These are phyloP conservation scores for Aeoliscus strigatus DNA, from an alignment of 2,797 vertebrate genomes.

Conservation along the genomic window DNA sequence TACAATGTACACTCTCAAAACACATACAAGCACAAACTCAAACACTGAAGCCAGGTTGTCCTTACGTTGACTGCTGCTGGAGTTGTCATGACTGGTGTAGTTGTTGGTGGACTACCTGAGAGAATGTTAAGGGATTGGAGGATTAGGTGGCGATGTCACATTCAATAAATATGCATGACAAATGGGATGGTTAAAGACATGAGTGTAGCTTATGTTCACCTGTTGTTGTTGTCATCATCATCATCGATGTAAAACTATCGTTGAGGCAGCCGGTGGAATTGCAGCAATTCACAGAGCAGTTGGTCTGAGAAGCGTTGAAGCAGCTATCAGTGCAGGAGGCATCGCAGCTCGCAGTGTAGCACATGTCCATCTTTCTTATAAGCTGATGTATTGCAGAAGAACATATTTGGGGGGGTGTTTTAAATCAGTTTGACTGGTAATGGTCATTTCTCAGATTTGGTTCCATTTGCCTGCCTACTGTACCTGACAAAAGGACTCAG, in stretches of 20 bases:
- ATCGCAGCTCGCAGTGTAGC: constrained; percentile 68
- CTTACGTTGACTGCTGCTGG: constrained; percentile 8
- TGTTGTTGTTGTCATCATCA: constrained; percentile 42
- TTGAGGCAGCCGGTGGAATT: constrained; percentile 67
- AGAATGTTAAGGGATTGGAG: background rate
- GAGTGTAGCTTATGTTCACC: constrained; percentile 38
- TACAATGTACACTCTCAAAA: constrained; percentile 1
- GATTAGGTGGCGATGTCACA: too few species aligned
- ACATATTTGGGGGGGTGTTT: constrained; percentile 11
- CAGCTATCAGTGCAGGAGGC: constrained; percentile 47
- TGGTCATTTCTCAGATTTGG: background rate
- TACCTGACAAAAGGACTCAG: constrained; percentile 62
- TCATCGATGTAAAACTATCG: constrained; percentile 51
- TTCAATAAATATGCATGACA: background rate
- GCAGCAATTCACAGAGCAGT: constrained; percentile 73
- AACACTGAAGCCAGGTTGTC: too few species aligned
- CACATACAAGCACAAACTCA: background rate
- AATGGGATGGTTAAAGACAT: background rate
- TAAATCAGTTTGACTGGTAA: background rate
- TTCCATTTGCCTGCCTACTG: constrained; percentile 39
- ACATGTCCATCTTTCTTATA: constrained; percentile 14
- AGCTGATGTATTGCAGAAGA: constrained; percentile 60
- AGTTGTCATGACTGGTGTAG: background rate
- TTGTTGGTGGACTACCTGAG: background rate
- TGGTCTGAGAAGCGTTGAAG: constrained; percentile 19